Evolutionary conservation across 2,888 invertebrate genomes (phyloP), one percentile per base, ranked within the genome.

Genomic region (Pimpla rufipes): DNA sequence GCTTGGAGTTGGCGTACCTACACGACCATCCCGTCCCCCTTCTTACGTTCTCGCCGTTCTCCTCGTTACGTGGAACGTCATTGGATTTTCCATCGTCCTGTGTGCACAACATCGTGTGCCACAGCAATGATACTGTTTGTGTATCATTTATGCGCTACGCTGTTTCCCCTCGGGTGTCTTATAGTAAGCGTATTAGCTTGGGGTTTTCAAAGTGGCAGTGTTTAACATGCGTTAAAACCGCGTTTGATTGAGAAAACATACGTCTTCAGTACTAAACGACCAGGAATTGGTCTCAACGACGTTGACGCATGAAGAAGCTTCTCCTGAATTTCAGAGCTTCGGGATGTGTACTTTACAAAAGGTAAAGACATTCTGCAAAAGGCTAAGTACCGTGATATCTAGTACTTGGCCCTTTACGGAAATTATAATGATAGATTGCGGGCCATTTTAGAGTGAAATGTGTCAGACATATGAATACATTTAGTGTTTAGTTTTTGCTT

Each of bases 81-180:
- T 67, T 18, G 75, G 66, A 77, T 75, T 52, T 85, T 73, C 75
- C 81, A 47, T 81, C 85, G 57, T 75, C 71, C 83, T 76, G 78
- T 83, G 87, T 84, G 78, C 83, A 86, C 83, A 79, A 84, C 85
- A 84, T 71, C 70, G 13, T 42, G n/a, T 42, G 76, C 18, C 76
- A 79, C 75, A 35, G 50, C 75, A 57, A 85, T 42, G 81, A 80
- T 52, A 83, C 83, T 88, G 88, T 88, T 88, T 88, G 85, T 87
- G 62, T 89, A 89, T 88, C 88, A 88, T 87, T 88, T 88, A 87
- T 87, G 85, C 86, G 85, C 81, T 66, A 81, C 66, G 67, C 67
- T 18, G 59, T 11, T 35, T 47, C 47, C 47, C 42, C 11, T 42
- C 5, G 66, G 18, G 42, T 21, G 45, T 23, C 66, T 45, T 23